A percentile compares a stretch with the other conserved stretches of the same genome.
Conservation (phyloP, 2,113 vertebrate genomes). For the Pitta sordida region DNA sequence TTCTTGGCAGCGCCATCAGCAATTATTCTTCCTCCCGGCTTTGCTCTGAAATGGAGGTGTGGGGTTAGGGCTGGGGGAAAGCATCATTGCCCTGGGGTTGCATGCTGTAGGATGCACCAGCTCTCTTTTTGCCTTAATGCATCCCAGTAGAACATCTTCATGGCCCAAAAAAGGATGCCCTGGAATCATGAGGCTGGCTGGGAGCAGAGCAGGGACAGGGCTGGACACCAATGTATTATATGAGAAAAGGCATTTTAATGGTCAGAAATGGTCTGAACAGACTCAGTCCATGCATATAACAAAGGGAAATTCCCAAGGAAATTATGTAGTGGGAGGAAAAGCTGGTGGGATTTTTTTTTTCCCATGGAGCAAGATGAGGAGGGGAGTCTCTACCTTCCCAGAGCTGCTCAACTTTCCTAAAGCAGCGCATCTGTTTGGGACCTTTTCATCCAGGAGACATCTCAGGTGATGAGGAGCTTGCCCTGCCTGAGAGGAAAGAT, state of each 20-base stretch:
- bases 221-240: neutral
- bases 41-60: accelerated
- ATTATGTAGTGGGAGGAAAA: neutral
- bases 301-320: neutral
- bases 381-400: neutral
- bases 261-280: neutral
- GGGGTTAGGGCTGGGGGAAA: neutral
- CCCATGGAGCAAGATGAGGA: accelerated
- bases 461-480: neutral
- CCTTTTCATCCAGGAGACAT: neutral
- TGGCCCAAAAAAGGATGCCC: neutral
- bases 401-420: neutral
- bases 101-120: accelerated
- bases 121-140: neutral
- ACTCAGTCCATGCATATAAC: accelerated
- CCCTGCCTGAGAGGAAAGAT: neutral
- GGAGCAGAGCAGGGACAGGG: neutral
- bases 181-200: neutral
- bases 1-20: neutral
- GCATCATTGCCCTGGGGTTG: accelerated
- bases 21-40: neutral
- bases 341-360: accelerated
- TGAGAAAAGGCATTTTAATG: neutral
- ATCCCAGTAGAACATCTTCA: neutral
- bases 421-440: neutral